phyloP scores from a whole-genome alignment of 2,113 vertebrate genomes.

The Pica pica region DNA sequence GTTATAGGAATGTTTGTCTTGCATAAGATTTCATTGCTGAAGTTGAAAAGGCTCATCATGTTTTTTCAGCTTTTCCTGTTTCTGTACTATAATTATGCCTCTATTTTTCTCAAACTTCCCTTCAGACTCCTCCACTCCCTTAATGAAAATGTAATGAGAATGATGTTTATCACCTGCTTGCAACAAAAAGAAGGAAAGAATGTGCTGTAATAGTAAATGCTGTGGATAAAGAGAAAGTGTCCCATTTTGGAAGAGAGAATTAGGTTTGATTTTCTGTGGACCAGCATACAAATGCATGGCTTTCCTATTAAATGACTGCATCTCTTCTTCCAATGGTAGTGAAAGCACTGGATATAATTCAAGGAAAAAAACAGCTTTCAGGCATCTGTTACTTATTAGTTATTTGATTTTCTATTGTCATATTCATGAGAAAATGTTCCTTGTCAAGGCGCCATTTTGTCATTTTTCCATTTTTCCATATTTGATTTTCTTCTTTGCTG shows the following conservation, averaged over 20 bases:
- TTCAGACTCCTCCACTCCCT: not conserved
- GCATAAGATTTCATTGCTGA: not conserved
- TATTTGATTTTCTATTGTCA: not conserved
- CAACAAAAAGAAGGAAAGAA: not conserved
- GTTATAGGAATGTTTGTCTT: not conserved
- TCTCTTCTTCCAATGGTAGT: not conserved
- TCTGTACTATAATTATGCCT: not conserved
- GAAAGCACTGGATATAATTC: not conserved
- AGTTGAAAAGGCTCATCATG: not conserved
- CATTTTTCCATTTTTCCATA: not conserved
- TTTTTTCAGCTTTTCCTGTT: not conserved
- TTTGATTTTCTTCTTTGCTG: not conserved
- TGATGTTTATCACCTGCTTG: not conserved
- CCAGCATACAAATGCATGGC: not conserved
- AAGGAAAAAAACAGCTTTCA: not conserved
- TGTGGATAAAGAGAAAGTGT: not conserved
- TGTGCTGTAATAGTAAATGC: not conserved
- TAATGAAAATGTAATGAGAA: not conserved
- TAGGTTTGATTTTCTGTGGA: not conserved
- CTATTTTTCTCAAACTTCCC: not conserved
- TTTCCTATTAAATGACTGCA: not conserved
- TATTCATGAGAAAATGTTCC: not conserved
- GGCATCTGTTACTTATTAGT: not conserved
- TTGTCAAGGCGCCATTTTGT: not conserved
- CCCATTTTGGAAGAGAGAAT: not conserved